Evolutionary conservation across 2,113 vertebrate species (phyloP).

Genomic region (Todiramphus chloris): DNA sequence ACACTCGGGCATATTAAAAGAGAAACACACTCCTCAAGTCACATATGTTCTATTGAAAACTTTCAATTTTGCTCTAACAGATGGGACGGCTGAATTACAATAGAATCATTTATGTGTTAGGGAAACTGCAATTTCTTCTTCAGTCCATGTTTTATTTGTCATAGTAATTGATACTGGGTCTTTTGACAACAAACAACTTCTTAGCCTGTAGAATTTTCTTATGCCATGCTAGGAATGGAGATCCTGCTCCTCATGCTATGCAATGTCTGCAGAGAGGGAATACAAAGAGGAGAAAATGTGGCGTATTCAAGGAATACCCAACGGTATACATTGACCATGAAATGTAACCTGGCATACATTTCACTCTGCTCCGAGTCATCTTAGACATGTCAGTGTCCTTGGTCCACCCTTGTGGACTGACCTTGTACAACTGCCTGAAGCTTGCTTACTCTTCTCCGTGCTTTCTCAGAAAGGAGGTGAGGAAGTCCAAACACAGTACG

Average conservation of each 20-base stretch:
- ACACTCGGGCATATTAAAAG: neutral
- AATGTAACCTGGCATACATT: neutral
- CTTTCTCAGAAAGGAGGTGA: neutral
- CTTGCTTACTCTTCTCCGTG: neutral
- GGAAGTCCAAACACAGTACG: neutral
- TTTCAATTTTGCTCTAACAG: neutral
- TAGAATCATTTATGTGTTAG: neutral
- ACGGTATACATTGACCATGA: neutral
- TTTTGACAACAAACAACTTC: neutral
- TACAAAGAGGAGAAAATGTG: neutral
- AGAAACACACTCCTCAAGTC: neutral
- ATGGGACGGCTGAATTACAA: slow-evolving; percentile 13
- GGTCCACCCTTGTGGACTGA: neutral
- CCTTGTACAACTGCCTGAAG: neutral
- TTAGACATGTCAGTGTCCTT: neutral
- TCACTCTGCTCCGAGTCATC: neutral
- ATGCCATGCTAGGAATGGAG: too few species aligned
- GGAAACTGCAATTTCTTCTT: slow-evolving; percentile 15
- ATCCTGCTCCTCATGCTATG: neutral
- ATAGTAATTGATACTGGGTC: neutral
- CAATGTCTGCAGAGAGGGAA: neutral
- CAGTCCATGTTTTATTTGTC: neutral
- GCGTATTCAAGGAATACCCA: neutral
- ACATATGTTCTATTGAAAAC: neutral
- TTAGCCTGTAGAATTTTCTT: neutral